phyloP scores from a whole-genome alignment of 2,113 vertebrate genomes.

The Pterophyllum scalare region DNA sequence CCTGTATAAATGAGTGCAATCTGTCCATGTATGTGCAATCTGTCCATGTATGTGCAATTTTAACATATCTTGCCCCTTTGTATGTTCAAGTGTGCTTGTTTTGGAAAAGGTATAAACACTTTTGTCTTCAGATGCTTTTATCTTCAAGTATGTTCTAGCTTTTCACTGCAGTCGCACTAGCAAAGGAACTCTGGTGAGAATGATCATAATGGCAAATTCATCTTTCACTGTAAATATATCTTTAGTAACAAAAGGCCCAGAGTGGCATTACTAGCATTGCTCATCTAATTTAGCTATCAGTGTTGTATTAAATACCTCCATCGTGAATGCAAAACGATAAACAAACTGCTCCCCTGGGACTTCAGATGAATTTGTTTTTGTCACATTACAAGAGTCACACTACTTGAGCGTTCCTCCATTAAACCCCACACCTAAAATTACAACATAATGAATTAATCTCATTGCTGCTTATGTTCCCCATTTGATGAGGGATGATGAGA shows the following conservation, averaged over 20 bases:
- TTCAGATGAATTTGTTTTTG: slow-evolving; percentile 57
- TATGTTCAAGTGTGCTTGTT: not conserved
- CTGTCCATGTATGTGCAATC: not conserved
- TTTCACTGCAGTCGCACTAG: not conserved
- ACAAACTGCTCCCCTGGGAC: slow-evolving; percentile 57
- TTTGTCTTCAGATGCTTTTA: not conserved
- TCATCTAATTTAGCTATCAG: slow-evolving; percentile 11
- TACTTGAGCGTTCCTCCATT: slow-evolving; percentile 26
- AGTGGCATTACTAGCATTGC: slow-evolving; percentile 4
- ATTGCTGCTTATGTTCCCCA: slow-evolving; percentile 32
- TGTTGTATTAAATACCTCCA: slow-evolving; percentile 41
- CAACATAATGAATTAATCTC: slow-evolving; percentile 62
- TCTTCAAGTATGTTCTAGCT: not conserved
- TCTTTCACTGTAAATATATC: not conserved
- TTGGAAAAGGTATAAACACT: not conserved
- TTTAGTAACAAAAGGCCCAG: slow-evolving; percentile 1
- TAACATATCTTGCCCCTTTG: not conserved
- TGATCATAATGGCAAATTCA: not conserved
- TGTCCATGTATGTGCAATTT: not conserved
- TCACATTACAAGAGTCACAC: slow-evolving; percentile 59
- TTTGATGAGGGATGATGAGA: slow-evolving; percentile 59
- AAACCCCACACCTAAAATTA: slow-evolving; percentile 41
- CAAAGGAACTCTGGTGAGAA: not conserved
- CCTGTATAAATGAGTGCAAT: no score
- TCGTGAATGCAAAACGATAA: slow-evolving; percentile 44